Base-by-base conservation (phyloP, 2,888 invertebrate genomes). In the Caenorhabditis parvicauda region DNA sequence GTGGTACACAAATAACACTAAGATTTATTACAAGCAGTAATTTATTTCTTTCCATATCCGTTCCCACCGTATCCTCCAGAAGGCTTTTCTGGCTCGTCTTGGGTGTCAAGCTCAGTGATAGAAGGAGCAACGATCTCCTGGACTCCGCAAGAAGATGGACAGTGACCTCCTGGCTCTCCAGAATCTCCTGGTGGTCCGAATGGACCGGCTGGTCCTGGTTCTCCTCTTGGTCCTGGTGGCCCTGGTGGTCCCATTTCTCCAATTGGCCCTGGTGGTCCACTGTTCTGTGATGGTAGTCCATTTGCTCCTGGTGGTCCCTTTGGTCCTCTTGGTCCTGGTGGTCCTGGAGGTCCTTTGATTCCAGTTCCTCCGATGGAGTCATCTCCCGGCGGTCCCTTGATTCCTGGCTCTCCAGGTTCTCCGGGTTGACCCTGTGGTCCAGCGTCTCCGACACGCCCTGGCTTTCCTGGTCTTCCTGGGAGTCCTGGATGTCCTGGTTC, bases 81-180 rank as follows among this genome's bases (percentile, higher is more conserved):
- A 42, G 57, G 62, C 28, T 54, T 55, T 14, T 55, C 58, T 1
- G 62, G 59, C 35, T 64, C 64, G 38, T 70, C 67, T 19, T 60
- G 54, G 29, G 67, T 67, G 51, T 70, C 70, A 38, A 70, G 44
- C 38, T 79, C 79, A 14, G 67, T 65, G 35, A 79, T 70, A 6
- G 74, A 74, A 7, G 79, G 79, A 7, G 74, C 79, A 35, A 79
- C 74, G 41, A 79, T 78, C 51, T 79, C 78, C 50, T 79, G 79
- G 37, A 79, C 69, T 48, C 79, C 79, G 52, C 79, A 79, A 9
- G 70, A 71, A 3, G 77, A 77, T 14, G 79, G 79, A 44, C 79
- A 79, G 46, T 79, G 77, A 1, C 79, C 79, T 49, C 77, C 79
- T 17, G 72, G 70, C 47, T 79, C 77, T 54, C 77, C 77, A n/a